Base-by-base conservation (phyloP, 1,140 invertebrate genomes). In the Aphelenchoides avenae region DNA sequence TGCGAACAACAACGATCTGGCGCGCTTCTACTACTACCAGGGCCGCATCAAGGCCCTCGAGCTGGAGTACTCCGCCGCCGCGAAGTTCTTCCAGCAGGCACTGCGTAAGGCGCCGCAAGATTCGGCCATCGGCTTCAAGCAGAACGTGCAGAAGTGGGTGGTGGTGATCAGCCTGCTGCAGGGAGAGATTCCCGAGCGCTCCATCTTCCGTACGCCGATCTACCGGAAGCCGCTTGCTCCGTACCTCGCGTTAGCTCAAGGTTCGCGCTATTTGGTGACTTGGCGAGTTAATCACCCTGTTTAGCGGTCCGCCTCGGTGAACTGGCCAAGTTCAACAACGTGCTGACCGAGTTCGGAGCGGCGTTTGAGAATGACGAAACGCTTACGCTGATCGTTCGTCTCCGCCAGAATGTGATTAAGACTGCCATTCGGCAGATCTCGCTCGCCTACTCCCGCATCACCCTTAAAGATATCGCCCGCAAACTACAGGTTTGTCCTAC, bases 351-450 rank as follows among this genome's bases (percentile, higher is more conserved):
- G 52, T 80, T 75, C 68, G 73, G 39, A 1, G 9, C 11, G 13
- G 27, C 31, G 13, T 75, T 77, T 48, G 60, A 67, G 24, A 53
- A 48, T 7, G 71, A 75, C 46, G 66, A 77, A 52, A 75, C 73
- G 3, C 27, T 64, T 29, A 70, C 74, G 7, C 51, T 75, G 37
- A 68, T 75, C 39, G 75, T 75, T 26, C 68, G 91, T 57, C 79
- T 99, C 18, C 84, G 92, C 52, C 94, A 98, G 77, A 99, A 99
- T 83, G 95, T 99, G 1, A 98, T 99, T 73, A 98, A 97, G 80
- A 98, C 94, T 5, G 94, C 93, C 0, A 89, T 99, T 41, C 83
- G 94, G 36, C 91, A 91, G 54, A 97, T 99, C 78, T 92, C 90
- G 11, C 77, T 93, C 1, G 94, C 92, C 0, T 99, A 99, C 79